Base-by-base conservation (phyloP, 2,113 vertebrate genomes). In the Mesitornis unicolor region DNA sequence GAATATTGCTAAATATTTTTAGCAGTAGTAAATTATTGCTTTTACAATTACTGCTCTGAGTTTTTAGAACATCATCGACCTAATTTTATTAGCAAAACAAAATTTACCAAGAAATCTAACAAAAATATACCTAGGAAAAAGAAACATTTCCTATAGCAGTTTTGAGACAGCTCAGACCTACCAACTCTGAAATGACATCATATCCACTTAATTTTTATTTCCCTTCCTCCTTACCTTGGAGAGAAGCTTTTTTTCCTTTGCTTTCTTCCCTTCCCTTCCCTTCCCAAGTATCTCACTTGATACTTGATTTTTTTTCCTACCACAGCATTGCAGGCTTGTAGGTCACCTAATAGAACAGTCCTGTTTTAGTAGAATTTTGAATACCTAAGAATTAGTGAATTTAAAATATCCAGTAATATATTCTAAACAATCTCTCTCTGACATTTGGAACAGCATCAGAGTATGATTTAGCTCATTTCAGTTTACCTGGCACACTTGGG, bases 21-120 rank as follows among this genome's bases (percentile, higher is more conserved):
- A 87, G 94, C 96, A 96, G 97, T 97, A 88, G 78, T 69, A 91
- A 94, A 75, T 97, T 98, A 98, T 97, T 98, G 98, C 98, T 97
- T 94, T 97, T 61, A 64, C 56, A 68, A 86, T 67, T 71, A 95
- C 95, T 84, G 69, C 43, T 86, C 91, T 57, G 95, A 97, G 89
- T 42, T 81, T 95, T 94, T 85, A 91, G 75, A 94, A 85, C 4
- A 59, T 86, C 31, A 79, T 67, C 16, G 24, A 96, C 65, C 67
- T 88, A 93, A 95, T 92, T 87, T 95, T 87, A 79, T 43, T 83
- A 26, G 76, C 9, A 69, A 85, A 89, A 92, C 14, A n/a, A 47
- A 43, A 16, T 3, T 29, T 60, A 26, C 11, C 68, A 65, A 71
- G 77, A 96, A 86, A 84, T 42, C 68, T 80, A 92, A 64, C 38